Base-by-base conservation (phyloP, 2,113 vertebrate genomes). In the Oryzias curvinotus region DNA sequence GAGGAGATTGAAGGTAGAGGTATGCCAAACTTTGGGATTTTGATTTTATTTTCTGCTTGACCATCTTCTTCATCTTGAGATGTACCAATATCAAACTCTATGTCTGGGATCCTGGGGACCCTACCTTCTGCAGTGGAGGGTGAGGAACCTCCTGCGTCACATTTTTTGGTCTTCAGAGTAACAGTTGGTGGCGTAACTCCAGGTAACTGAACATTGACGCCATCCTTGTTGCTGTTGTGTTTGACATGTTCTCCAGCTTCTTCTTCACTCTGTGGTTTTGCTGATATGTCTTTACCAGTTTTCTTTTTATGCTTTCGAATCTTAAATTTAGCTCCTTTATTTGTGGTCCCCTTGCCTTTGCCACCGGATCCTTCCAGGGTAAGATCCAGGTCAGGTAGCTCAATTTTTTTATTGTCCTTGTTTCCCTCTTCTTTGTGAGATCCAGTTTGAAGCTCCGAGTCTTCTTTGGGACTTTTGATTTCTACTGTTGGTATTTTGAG, bases 11-110 rank as follows among this genome's bases (percentile, higher is more conserved):
- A 88, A 2, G 93, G 89, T 58, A 93, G 76, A 17, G 81, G 84
- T 4, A 94, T 65, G 5, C 91, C 91, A 53, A 94, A 92, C 45
- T 91, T 92, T 1, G 92, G 92, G 55, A 94, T 79, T 85, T 93
- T 93, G 28, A 92, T 82, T 81, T 91, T 92, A 16, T 85, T 81
- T 30, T 85, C 82, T 0, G 58, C 53, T 14, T 84, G 79, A 17
- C 69, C 50, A 19, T 82, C 41, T 65, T 84, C 67, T 45, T 83
- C 82, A 42, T 70, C 71, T 13, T 83, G 85, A n/a, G 79, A 67
- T 64, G 84, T 55, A 14, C 82, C 82, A 23, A 89, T 89, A 49
- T 89, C 81, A 81, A 88, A 84, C 0, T 88, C 88, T 57, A 89
- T 79, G n/a, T 86, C 88, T 65, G 88, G 88, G 70, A 91, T 81